phyloP scores from a whole-genome alignment of 2,888 invertebrate genomes.

The Leucophenga maculata region DNA sequence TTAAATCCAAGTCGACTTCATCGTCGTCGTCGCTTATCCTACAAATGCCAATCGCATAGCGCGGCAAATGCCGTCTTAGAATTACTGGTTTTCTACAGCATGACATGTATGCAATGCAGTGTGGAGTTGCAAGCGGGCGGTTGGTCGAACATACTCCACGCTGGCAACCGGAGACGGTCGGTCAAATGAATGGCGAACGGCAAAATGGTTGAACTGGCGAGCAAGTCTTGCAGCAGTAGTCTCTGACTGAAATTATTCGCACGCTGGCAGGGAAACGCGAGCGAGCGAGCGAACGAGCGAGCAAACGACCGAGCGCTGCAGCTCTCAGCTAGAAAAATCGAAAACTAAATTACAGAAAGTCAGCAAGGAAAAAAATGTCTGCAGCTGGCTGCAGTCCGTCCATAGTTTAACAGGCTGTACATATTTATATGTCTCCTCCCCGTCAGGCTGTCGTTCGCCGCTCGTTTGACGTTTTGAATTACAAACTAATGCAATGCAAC shows the following conservation, averaged over 20 bases:
- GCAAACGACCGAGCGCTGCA: too few relatives aligned
- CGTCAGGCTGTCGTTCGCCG: background rate
- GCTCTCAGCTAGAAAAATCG: slow-evolving; percentile 1
- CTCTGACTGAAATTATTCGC: slow-evolving; percentile 3
- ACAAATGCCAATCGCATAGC: slow-evolving; percentile 18
- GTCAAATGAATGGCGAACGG: too few relatives aligned
- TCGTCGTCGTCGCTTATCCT: background rate
- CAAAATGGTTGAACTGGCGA: too few relatives aligned
- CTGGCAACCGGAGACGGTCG: too few relatives aligned
- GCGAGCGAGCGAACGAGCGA: too few relatives aligned
- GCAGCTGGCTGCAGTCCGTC: slow-evolving; percentile 27
- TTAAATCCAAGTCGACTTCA: background rate
- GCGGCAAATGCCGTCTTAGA: slow-evolving; percentile 14
- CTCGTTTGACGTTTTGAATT: background rate
- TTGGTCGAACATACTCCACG: too few relatives aligned
- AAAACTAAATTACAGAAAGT: background rate
- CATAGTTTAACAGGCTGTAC: too few relatives aligned
- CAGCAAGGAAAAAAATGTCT: background rate
- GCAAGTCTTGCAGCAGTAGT: too few relatives aligned
- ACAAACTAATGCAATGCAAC: too few relatives aligned
- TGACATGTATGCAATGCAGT: too few relatives aligned
- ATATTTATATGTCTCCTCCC: background rate
- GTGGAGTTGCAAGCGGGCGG: too few relatives aligned
- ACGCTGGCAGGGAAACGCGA: background rate
- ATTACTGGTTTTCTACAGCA: background rate